Conservation (phyloP, 2,888 invertebrate species). For the Drosophila histrio region DNA sequence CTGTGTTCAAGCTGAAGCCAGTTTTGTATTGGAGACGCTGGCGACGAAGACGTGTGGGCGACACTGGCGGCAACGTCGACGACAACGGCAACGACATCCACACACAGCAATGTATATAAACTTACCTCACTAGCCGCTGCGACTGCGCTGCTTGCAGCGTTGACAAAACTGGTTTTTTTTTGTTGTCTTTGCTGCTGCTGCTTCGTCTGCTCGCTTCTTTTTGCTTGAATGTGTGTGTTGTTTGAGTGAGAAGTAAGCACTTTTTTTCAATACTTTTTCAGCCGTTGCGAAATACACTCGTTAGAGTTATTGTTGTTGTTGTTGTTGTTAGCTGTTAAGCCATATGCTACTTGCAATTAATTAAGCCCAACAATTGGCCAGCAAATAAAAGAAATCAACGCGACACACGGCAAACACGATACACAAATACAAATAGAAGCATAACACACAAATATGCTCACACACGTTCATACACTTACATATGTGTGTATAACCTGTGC, state of each 20-base stretch:
- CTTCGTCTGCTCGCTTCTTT: slow-evolving; percentile 21
- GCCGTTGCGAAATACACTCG: slow-evolving; percentile 61
- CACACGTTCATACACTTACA: slow-evolving; percentile 1
- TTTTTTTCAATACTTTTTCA: slow-evolving; percentile 54
- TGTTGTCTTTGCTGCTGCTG: slow-evolving; percentile 34
- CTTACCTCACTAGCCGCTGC: slow-evolving; percentile 65
- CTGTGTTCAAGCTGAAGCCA: slow-evolving; percentile 46
- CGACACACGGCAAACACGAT: slow-evolving; percentile 55
- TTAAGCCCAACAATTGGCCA: slow-evolving; percentile 68
- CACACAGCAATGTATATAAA: slow-evolving; percentile 24
- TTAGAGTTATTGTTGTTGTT: slow-evolving; percentile 31
- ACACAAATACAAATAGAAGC: slow-evolving; percentile 49
- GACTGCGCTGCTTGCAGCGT: slow-evolving; percentile 72
- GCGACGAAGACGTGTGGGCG: slow-evolving; percentile 22
- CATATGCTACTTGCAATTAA: slow-evolving; percentile 72
- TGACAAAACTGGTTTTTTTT: slow-evolving; percentile 69
- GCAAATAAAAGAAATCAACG: slow-evolving; percentile 72
- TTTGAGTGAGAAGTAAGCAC: slow-evolving; percentile 40
- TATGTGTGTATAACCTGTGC: slow-evolving; percentile 53
- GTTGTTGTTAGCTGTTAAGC: slow-evolving; percentile 24
- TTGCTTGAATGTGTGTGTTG: slow-evolving; percentile 28
- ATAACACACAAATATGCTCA: slow-evolving; percentile 38
- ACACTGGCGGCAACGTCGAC: slow-evolving; percentile 41
- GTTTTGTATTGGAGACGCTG: slow-evolving; percentile 38
- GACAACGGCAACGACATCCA: slow-evolving; percentile 22